Evolutionary conservation across 2,888 invertebrate species (phyloP), one percentile per base, ranked within the genome.

Genomic region (Cecidostiba fungosa): DNA sequence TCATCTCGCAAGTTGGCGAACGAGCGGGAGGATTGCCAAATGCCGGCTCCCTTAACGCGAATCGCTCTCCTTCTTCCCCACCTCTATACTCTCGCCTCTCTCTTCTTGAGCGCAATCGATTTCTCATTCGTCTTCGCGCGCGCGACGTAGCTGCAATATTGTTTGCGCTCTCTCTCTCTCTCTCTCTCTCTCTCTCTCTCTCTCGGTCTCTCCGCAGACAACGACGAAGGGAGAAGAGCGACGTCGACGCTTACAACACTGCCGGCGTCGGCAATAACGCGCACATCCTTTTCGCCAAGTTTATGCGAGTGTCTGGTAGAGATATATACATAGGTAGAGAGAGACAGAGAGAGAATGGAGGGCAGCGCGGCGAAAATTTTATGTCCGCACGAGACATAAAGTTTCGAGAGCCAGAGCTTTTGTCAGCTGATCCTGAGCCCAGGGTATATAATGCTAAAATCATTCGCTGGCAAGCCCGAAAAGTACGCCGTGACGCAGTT

Each of bases 1-100:
- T 87, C 89, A 88, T 89, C 87, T 88, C 86, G 84, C 85, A 87
- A 84, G 86, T 86, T 84, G 87, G 86, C 85, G 86, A 87, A 85
- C 88, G 88, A 87, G 84, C 85, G 84, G 86, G 84, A 87, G 88
- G 85, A 88, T 87, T 87, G 86, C 87, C 88, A 88, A 88, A 88
- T 86, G 87, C 86, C 86, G 80, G 87, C 80, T 87, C 82, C 87
- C 86, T 85, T 85, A 82, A 81, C 85, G 87, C 84, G 86, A 87
- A 86, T 87, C 87, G 85, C 84, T 59, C 39, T 78, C 73, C 43
- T n/a, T 50, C 80, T 36, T 59, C 36, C 23, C 66, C 43, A 4
- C 10, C 43, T 47, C 29, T 29, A 16, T 14, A 12, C 66, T 54
- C 36, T 50, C 77, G 54, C 69, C 59, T 23, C 47, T 14, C 50